Base-by-base conservation (phyloP, 2,888 invertebrate species). In the Drosophila merina region DNA sequence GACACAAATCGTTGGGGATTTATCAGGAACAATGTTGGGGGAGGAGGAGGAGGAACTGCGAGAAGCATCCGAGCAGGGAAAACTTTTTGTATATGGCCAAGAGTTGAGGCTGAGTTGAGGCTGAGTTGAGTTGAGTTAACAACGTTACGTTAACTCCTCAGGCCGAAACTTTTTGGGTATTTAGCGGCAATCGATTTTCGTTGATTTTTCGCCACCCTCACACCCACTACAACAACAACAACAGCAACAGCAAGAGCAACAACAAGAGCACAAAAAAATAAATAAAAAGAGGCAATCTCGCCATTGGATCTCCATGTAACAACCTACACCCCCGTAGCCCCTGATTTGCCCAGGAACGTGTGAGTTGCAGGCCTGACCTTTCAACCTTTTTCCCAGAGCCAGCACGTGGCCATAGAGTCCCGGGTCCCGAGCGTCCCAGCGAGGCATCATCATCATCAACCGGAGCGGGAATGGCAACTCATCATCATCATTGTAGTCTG, bases 401-500 rank as follows among this genome's bases (percentile, higher is more conserved):
- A 83, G 82, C 82, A 83, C 82, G 82, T 83, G 82, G 82, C 82
- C 71, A 59, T 54, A 33, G 48, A 10, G 45, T 45, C 50, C 14
- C 44, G 31, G 57, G 50, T 54, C 57, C 68, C 66, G 62, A 68
- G 62, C 20, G 50, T 38, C 51, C 52, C 60, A 60, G 12, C 59
- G 28, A 48, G 67, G 50, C 67, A 51, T 74, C 66, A 74, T 72
- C 70, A 71, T 72, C 66, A 66, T 68, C 66, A 69, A 57, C 51
- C 63, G 66, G 57, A 63, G 64, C 64, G 68, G 64, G 45, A 64
- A 69, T 68, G 70, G 67, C 84, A 83, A 75, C 79, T 76, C 86
- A 86, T 86, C 82, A 82, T 86, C 88, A 87, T 77, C 81, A 84
- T 86, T 64, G 69, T 85, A 71, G 86, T 76, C 82, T 83, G 82